Percentiles rank a stretch among this genome's conserved stretches.
These are phyloP conservation scores for Falco concolor DNA, from an alignment of 2,797 vertebrate species.

Conservation along the genomic window DNA sequence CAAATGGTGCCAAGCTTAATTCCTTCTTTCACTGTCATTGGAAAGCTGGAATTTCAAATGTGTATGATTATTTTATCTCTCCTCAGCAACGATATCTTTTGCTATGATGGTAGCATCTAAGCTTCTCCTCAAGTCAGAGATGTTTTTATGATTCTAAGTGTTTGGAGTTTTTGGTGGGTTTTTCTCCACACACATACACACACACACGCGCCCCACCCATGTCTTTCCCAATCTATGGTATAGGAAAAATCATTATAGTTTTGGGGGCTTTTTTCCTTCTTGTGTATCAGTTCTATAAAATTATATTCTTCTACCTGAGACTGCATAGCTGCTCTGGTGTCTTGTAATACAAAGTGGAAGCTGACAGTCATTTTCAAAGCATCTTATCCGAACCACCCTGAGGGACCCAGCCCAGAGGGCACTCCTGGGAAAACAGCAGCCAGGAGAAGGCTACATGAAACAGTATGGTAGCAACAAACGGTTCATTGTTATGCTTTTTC, in stretches of 20 bases:
- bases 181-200: background rate
- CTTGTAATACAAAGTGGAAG: background rate
- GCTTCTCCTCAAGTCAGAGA: background rate
- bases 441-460: background rate
- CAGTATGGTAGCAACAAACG: background rate
- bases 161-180: background rate
- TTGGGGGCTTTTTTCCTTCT: fast-evolving
- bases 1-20: background rate
- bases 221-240: background rate
- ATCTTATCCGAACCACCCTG: background rate
- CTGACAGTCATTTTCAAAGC: background rate
- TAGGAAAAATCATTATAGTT: background rate
- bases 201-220: too few relatives aligned
- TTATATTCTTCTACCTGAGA: fast-evolving
- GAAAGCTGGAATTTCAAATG: background rate
- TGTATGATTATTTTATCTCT: background rate
- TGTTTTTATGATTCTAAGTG: background rate
- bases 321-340: background rate
- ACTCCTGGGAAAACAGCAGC: background rate
- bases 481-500: fast-evolving
- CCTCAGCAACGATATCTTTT: background rate
- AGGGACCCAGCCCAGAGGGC: background rate
- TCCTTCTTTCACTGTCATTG: background rate
- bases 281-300: background rate
- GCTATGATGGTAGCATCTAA: background rate